Evolutionary conservation across 2,797 vertebrate genomes (phyloP), one percentile per base, ranked within the genome.

Genomic region (Scyliorhinus canicula): DNA sequence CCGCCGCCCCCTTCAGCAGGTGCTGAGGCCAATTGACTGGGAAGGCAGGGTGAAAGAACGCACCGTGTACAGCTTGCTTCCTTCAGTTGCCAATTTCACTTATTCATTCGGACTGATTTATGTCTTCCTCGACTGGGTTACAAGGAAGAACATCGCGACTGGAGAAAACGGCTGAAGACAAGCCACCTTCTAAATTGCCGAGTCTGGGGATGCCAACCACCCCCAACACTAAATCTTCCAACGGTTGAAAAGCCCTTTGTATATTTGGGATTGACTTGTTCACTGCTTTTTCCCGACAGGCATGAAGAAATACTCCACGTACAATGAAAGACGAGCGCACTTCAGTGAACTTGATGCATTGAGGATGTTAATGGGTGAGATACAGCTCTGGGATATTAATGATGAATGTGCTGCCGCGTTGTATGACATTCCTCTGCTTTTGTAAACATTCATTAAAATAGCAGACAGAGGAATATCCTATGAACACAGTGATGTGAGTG

Each of bases 361-460:
- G 40, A 91, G 24, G n/a, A 65, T 91, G n/a, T 44, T 91, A 91
- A 91, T 91, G 88, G 88, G 63, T 28, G 60, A 65, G 88, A 91
- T 24, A 65, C 50, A n/a, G 52, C 52, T 65, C 88, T 40, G 88
- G 60, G 57, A 91, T 65, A 65, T 91, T 44, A 65, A 55, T 91
- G 88, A 91, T 44, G 24, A 91, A 91, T 91, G 88, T 28, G 60
- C 60, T 44, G 26, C 88, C 60, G 44, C 44, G 11, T 63, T 65
- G 65, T 65, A 44, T 44, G 88, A 65, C 57, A 91, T 65, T 91
- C 8, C 88, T 26, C 57, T 65, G 40, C 24, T 91, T 44, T 91
- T 91, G 65, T 65, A 91, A n/a, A 44, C 60, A 65, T 91, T 91
- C 60, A 65, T 91, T 91, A 44, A 40, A 91, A 65, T 21, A 44